These are phyloP conservation scores for Lethenteron reissneri DNA, from an alignment of 2,113 vertebrate species.

Conservation along the genomic window DNA sequence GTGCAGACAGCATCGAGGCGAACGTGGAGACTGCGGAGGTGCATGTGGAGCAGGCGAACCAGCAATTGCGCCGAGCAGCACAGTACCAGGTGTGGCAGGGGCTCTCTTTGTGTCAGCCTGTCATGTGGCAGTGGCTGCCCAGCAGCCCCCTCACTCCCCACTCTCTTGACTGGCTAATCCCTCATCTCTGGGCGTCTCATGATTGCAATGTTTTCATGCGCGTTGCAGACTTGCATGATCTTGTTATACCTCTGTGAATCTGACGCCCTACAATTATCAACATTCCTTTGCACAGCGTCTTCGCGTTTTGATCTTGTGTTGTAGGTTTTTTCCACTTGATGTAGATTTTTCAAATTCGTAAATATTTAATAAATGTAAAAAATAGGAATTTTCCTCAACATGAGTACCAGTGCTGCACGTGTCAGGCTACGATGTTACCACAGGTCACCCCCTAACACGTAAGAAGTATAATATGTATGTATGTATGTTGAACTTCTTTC, in stretches of 20 bases:
- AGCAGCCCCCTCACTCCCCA: not conserved
- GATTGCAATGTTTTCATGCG: not conserved
- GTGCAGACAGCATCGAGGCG: slow-evolving; percentile 90
- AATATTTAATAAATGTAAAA: too few relatives aligned
- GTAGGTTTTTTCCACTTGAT: too few relatives aligned
- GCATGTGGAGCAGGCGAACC: slow-evolving; percentile 50
- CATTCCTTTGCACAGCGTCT: too few relatives aligned
- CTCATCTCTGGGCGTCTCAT: not conserved
- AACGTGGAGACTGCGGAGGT: slow-evolving; percentile 68
- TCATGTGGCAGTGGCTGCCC: not conserved
- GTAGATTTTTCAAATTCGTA: too few relatives aligned
- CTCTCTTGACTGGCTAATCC: not conserved
- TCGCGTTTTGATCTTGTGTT: too few relatives aligned
- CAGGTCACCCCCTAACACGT: too few relatives aligned
- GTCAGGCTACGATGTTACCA: too few relatives aligned
- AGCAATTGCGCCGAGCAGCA: slow-evolving; percentile 56
- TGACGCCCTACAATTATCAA: not conserved
- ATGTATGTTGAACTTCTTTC: too few relatives aligned
- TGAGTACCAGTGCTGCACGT: too few relatives aligned
- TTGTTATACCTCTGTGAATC: not conserved
- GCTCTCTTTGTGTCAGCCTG: not conserved
- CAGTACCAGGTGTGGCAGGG: slow-evolving; percentile 53
- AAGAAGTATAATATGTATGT: too few relatives aligned
- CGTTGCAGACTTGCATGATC: not conserved
- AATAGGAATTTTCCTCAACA: too few relatives aligned